phyloP scores from a whole-genome alignment of 2,113 vertebrate species.

The Sus scrofa region DNA sequence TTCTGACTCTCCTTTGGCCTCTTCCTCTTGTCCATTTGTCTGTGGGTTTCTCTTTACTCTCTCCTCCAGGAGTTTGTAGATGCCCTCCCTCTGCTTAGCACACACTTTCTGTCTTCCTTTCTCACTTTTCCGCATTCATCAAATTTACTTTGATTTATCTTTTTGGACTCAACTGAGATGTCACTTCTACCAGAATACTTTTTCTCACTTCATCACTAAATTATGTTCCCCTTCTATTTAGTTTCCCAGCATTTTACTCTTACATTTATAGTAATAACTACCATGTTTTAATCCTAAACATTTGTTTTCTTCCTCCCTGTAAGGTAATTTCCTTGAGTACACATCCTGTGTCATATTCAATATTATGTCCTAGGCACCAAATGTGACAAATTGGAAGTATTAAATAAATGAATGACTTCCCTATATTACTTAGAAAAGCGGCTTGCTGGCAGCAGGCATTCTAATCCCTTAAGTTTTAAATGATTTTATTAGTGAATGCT shows the following conservation, averaged over 20 bases:
- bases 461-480: neutral
- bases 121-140: neutral
- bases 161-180: neutral
- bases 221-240: neutral
- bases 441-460: neutral
- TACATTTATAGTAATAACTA: neutral
- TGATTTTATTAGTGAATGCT: neutral
- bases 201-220: neutral
- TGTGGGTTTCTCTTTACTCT: neutral
- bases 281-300: neutral
- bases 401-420: neutral
- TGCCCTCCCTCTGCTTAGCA: neutral
- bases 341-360: neutral
- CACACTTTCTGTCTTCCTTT: neutral
- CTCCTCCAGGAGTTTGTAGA: neutral
- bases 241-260: neutral
- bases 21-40: neutral
- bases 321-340: slow-evolving; percentile 3
- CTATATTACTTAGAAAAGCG: neutral
- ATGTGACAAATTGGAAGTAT: neutral
- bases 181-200: neutral
- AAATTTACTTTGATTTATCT: neutral
- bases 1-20: neutral
- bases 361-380: neutral
- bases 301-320: neutral